Evolutionary conservation across 2,888 invertebrate species (phyloP), one percentile per base, ranked within the genome.

Genomic region (Eupeodes luniger): DNA sequence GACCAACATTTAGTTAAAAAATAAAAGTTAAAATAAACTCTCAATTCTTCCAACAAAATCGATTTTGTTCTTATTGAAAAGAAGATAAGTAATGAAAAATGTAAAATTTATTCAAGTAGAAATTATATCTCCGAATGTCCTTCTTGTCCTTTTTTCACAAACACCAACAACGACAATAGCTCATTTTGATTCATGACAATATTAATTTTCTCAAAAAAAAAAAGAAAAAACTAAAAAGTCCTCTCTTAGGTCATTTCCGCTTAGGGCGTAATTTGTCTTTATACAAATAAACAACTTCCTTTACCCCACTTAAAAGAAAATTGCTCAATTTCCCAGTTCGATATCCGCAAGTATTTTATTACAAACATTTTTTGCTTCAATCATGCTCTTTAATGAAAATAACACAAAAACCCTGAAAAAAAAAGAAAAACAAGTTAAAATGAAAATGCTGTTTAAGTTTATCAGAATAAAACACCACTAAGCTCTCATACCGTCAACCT

Each of bases 251-350:
- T 55, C 55, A 70, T 44, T 55, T 70, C 70, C 70, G 55, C 19
- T 55, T 36, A 12, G 19, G 55, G 55, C 12, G 44, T 44, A 59
- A 72, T 72, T 72, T 72, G 72, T 72, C 72, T 55, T 55, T 70
- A n/a, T 34, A 5, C 10, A 53, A 57, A 64, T 57, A 77, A 85
- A 77, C 72, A 77, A 78, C 78, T 67, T 85, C 81, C 81, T 78
- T n/a, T 40, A 40, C 36, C 59, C 72, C 79, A 75, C 79, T 82
- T 66, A 10, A 66, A 70, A 36, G 59, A 79, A 82, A 82, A 86
- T 79, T 79, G 79, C 64, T 49, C 86, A 81, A 82, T 86, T 74
- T 79, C 78, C 86, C 82, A 75, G 70, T 79, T 79, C 86, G 82
- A 86, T 79, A 86, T 82, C 82, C 86, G 75, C 82, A 82, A 75